Conservation (phyloP, 2,797 vertebrate species). For the Urophycis tenuis region DNA sequence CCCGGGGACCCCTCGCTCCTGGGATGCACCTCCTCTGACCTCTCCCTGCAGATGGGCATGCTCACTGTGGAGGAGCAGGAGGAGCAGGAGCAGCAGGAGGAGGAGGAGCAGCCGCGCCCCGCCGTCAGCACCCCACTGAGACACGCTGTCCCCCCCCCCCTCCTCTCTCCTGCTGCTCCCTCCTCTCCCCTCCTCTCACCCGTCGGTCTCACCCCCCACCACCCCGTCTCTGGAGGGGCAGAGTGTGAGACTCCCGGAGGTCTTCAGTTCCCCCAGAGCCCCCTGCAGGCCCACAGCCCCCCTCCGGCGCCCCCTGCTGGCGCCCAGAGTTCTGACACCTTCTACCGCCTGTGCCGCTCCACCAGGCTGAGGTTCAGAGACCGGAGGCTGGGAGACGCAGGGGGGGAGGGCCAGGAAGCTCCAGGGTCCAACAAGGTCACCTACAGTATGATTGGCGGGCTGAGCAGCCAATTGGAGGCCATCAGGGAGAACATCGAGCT, state of each 20-base stretch:
- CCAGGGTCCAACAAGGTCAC: conserved; percentile 67
- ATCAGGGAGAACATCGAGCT: conserved; percentile 91
- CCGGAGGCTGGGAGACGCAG: background rate
- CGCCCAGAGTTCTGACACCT: conserved; percentile 64
- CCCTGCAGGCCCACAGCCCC: conserved; percentile 10
- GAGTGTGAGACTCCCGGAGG: background rate
- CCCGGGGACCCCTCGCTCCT: conserved; percentile 31
- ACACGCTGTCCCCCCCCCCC: background rate
- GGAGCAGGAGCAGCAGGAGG: conserved; percentile 2
- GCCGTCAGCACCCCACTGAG: conserved; percentile 68
- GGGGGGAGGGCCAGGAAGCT: background rate
- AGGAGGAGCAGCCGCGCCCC: conserved; percentile 9
- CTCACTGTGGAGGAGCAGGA: conserved; percentile 65
- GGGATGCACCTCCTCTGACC: conserved; percentile 65
- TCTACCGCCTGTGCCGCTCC: conserved; percentile 77
- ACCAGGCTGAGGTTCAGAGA: conserved; percentile 73
- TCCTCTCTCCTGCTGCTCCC: background rate
- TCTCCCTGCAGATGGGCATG: conserved; percentile 74
- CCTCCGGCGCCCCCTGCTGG: conserved; percentile 51
- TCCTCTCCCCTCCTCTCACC: background rate
- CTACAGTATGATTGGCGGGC: conserved; percentile 89
- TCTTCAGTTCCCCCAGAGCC: background rate
- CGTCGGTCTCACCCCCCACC: conserved; percentile 9
- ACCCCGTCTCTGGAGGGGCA: background rate
- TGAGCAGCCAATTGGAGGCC: conserved; percentile 76